Base-by-base conservation (phyloP, 1,140 invertebrate species). In the Acromyrmex echinatior region DNA sequence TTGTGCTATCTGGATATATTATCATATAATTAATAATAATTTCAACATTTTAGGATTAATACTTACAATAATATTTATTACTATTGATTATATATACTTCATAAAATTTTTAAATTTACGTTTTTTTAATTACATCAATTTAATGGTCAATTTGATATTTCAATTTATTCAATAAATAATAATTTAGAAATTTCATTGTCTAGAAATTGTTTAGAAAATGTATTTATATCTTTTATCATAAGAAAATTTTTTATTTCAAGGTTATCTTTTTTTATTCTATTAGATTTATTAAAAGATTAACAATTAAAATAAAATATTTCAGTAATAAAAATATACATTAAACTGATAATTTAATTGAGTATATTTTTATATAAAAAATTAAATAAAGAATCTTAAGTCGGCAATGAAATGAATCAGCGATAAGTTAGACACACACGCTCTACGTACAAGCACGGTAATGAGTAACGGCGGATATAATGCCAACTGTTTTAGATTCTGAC, bases 401-500 rank as follows among this genome's bases (percentile, higher is more conserved):
- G 70, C 85, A 87, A 87, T 86, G 80, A 90, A 92, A 91, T 79
- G 79, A 91, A 92, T 93, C 92, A 92, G 90, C 93, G 89, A 91
- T 91, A 93, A 86, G 88, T 88, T 87, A 89, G 89, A 76, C 70
- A 2, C 56, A 4, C 7, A 28, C 45, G 35, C 6, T 25, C 1
- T 6, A 84, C 86, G 88, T 90, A 92, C 89, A 89, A 89, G 90
- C 86, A 81, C 87, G 63, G 87, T 87, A 90, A 71, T 77, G 79
- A 91, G 92, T 90, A 92, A 93, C 39, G 6, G 39, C 14, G 56
- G 92, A 87, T 79, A 90, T 88, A 92, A 93, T 93, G 88, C 84
- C 88, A 92, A 93, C 93, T 88, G 88, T 93, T 94, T 94, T 93
- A 93, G 92, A 93, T 91, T 91, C 91, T 94, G 93, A 93, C 87